Percentiles rank a stretch among this genome's conserved stretches.
Conservation (phyloP, 2,113 vertebrate genomes). For the Trematomus loennbergii region DNA sequence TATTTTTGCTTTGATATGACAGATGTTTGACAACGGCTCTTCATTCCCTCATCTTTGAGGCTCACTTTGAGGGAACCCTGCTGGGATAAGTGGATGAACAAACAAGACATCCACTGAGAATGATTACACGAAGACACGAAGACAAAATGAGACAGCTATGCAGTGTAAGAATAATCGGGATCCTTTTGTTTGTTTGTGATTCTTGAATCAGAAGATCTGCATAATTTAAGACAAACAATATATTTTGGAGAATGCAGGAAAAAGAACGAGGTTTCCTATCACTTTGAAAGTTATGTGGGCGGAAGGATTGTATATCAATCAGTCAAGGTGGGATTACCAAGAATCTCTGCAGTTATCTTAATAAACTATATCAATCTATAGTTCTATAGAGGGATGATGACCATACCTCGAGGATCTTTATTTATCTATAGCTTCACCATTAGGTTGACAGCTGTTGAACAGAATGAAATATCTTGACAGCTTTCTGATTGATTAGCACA, state of each 20-base stretch:
- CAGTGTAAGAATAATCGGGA: background rate
- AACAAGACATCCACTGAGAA: background rate
- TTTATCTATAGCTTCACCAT: background rate
- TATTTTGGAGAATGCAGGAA: background rate
- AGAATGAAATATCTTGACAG: background rate
- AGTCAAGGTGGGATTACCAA: background rate
- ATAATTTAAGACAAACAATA: background rate
- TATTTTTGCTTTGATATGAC: constrained; percentile 10
- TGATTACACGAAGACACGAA: background rate
- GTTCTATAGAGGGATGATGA: no score
- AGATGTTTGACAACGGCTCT: constrained; percentile 48
- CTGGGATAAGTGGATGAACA: constrained; percentile 11
- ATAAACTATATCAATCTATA: background rate
- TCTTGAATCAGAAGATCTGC: background rate
- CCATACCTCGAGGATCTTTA: background rate
- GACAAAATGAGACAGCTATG: background rate
- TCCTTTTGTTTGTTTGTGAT: background rate
- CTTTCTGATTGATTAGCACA: background rate
- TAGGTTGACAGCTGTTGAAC: background rate
- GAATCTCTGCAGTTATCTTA: background rate
- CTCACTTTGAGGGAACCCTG: constrained; percentile 13
- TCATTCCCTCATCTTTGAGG: constrained; percentile 14
- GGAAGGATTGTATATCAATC: background rate
- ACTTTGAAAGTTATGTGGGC: background rate
- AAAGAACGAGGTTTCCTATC: background rate